Percentiles rank a stretch among this genome's conserved stretches.
These are phyloP conservation scores for Lasius fuliginosus DNA, from an alignment of 2,888 invertebrate genomes.

Conservation along the genomic window DNA sequence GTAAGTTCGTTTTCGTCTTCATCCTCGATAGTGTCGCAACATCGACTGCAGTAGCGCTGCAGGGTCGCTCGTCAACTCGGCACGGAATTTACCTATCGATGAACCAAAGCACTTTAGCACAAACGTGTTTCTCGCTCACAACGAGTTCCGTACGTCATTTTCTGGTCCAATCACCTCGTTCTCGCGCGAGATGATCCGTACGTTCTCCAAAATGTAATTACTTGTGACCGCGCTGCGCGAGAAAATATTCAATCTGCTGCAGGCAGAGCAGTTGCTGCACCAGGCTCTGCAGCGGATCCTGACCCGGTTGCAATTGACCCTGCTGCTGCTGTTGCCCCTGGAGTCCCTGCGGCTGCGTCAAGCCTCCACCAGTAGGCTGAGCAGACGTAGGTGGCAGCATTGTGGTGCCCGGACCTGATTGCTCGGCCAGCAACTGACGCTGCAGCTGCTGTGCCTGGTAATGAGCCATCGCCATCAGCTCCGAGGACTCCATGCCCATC, in stretches of 20 bases:
- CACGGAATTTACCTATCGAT: conserved; percentile 14
- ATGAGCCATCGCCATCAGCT: conserved; percentile 78
- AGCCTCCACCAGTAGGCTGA: conserved; percentile 80
- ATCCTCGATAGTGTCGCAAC: conserved; percentile 58
- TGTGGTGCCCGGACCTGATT: conserved; percentile 70
- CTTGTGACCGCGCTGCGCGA: conserved; percentile 83
- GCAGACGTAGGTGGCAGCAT: conserved; percentile 75
- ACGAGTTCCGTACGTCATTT: conserved; percentile 8
- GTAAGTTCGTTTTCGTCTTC: conserved; percentile 37
- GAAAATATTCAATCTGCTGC: conserved; percentile 83
- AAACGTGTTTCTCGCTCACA: background rate
- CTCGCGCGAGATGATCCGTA: conserved; percentile 1
- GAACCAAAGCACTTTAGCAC: conserved; percentile 21
- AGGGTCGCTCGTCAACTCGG: conserved; percentile 43
- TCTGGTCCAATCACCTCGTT: background rate
- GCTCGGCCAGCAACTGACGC: conserved; percentile 77
- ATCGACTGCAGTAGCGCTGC: conserved; percentile 4
- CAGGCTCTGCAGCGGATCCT: conserved; percentile 84
- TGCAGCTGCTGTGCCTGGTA: conserved; percentile 79
- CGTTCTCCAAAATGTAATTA: conserved; percentile 55
- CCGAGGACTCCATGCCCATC: conserved; percentile 81
- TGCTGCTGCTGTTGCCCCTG: conserved; percentile 81
- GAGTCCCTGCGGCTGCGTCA: conserved; percentile 78
- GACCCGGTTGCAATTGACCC: conserved; percentile 74
- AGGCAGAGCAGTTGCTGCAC: conserved; percentile 84